phyloP scores from a whole-genome alignment of 2,113 vertebrate genomes.

The Fulmarus glacialis region DNA sequence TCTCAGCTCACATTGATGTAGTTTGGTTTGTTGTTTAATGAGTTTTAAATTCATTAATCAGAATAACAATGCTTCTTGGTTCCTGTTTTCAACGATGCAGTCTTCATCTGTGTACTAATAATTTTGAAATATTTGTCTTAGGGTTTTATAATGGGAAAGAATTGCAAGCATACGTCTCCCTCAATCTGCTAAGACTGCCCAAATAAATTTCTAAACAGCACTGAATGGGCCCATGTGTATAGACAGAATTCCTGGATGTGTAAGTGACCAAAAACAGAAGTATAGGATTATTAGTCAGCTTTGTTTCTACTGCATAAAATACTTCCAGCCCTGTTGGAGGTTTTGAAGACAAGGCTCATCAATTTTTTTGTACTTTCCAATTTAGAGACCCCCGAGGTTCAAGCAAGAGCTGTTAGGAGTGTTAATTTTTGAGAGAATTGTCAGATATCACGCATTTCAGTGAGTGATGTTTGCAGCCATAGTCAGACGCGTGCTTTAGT shows the following conservation, averaged over 20 bases:
- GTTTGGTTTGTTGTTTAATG: not conserved
- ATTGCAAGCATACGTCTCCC: not conserved
- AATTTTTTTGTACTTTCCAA: not conserved
- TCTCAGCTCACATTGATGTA: not conserved
- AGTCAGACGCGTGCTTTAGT: not conserved
- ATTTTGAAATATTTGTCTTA: slow-evolving; percentile 22
- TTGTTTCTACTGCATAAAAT: slow-evolving; percentile 43
- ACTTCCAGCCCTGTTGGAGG: not conserved
- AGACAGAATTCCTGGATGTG: not conserved
- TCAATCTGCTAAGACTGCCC: not conserved
- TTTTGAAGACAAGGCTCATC: slow-evolving; percentile 12
- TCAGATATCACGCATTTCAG: not conserved
- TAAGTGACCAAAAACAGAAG: not conserved
- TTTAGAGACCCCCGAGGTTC: not conserved
- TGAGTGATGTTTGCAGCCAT: not conserved
- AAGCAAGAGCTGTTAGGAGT: slow-evolving; percentile 4
- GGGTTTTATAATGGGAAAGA: not conserved
- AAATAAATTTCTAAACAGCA: not conserved
- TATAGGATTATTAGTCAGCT: not conserved
- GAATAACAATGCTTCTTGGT: not conserved
- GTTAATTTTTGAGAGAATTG: slow-evolving; percentile 23
- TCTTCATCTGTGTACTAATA: not conserved
- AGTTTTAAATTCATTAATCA: not conserved
- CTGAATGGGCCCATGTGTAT: not conserved
- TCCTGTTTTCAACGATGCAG: not conserved